Base-by-base conservation (phyloP, 2,797 vertebrate species). In the Hypotaenidia philippensis region DNA sequence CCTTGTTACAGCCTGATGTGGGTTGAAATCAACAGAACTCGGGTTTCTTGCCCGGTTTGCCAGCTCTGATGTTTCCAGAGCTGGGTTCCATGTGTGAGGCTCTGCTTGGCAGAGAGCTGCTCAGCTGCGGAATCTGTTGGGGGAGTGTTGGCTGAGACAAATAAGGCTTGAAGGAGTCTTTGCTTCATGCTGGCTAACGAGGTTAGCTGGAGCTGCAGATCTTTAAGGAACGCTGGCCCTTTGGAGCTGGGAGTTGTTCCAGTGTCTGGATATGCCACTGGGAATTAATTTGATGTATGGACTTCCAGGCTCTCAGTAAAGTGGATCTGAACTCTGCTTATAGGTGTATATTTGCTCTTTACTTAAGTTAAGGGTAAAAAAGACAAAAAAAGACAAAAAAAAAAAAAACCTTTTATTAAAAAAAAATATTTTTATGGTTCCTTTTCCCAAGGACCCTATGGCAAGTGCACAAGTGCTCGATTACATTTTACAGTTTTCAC, bases 401-500 rank as follows among this genome's bases (percentile, higher is more conserved):
- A 10, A 47, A 40, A 49, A 12, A 91, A 95, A 61, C 19, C 72
- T 94, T 96, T 87, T 87, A 83, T 68, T 92, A 70, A 81, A 92
- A 86, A 72, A 63, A 82, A 25, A 47, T 96, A 96, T 96, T 98
- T 98, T 98, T 97, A 96, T 97, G 96, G 97, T 92, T 96, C 93
- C 95, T 96, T 97, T 96, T 92, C 80, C 86, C 83, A 94, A 96
- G 97, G 97, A 97, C 93, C 96, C 90, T 93, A 84, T 90, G 90
- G 96, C 94, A 97, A 96, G 96, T 97, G 97, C 97, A 97, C 97
- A 97, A 95, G 94, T 96, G 94, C 93, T 97, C 88, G 41, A 96
- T 96, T 97, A 95, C 97, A 93, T 97, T 98, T 97, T 96, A 94
- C 97, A 4, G 95, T 98, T 98, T 98, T 98, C 97, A 97, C 97